Conservation (phyloP, 2,797 vertebrate species). For the Poecile montanus region DNA sequence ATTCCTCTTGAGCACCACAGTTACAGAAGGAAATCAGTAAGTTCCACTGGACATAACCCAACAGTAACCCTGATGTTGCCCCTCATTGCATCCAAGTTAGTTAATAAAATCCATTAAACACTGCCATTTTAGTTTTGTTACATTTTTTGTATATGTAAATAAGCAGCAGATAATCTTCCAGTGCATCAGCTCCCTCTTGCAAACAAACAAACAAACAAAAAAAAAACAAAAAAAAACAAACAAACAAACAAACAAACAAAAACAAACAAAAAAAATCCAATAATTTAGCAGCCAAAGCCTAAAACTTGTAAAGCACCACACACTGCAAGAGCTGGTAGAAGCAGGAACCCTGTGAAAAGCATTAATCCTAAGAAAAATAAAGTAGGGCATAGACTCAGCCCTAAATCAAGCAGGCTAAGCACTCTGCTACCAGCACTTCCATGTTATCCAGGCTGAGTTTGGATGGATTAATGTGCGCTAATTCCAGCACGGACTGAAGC, state of each 20-base stretch:
- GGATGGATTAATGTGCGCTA: not conserved
- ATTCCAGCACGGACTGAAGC: not conserved
- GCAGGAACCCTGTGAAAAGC: not conserved
- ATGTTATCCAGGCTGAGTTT: not conserved
- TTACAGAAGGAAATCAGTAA: not conserved
- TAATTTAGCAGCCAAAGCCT: not conserved
- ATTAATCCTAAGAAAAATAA: not conserved
- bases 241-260: no score
- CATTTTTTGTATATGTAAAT: not conserved
- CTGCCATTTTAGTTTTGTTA: not conserved
- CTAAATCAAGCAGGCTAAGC: not conserved
- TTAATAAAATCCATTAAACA: not conserved
- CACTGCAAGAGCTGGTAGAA: not conserved
- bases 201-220: no score
- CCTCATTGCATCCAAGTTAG: not conserved
- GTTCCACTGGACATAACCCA: not conserved
- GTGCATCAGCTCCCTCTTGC: not conserved
- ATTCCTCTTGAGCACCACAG: not conserved
- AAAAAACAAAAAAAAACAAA: no score
- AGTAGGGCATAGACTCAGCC: not conserved
- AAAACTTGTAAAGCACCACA: not conserved
- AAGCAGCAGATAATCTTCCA: not conserved
- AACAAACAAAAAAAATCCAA: not conserved
- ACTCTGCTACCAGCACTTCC: not conserved
- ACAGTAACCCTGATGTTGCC: not conserved